phyloP scores from a whole-genome alignment of 2,888 invertebrate genomes.

The Drosophila borborema region DNA sequence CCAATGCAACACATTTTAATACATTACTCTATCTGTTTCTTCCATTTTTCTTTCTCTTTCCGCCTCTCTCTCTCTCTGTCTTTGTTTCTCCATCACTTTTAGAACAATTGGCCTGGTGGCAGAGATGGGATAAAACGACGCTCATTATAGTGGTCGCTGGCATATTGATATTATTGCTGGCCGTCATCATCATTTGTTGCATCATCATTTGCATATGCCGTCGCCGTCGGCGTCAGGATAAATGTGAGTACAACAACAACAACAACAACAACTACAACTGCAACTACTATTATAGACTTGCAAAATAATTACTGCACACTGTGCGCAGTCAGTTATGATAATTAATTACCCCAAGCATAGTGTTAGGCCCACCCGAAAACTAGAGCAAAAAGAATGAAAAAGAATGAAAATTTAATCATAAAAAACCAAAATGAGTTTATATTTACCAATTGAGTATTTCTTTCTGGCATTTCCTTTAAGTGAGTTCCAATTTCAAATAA shows the following conservation, averaged over 20 bases:
- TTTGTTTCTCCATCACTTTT: conserved; percentile 12
- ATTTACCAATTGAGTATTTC: conserved; percentile 6
- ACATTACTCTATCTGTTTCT: conserved; percentile 3
- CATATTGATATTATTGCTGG: conserved; percentile 88
- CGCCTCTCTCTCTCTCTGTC: conserved; percentile 30
- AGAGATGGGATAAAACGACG: conserved; percentile 91
- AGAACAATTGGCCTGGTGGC: conserved; percentile 94
- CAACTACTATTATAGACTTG: neutral
- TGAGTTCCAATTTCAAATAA: neutral
- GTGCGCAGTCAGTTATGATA: conserved; percentile 34
- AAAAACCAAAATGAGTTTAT: neutral
- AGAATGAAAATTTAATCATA: neutral
- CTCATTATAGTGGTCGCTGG: conserved; percentile 90
- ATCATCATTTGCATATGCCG: conserved; percentile 94
- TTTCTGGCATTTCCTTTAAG: conserved; percentile 3
- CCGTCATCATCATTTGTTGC: conserved; percentile 92
- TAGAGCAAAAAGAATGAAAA: conserved; percentile 13
- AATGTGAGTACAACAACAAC: conserved; percentile 84
- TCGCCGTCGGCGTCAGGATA: conserved; percentile 88
- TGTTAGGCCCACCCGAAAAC: conserved; percentile 56
- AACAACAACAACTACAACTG: conserved; percentile 19
- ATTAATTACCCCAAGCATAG: conserved; percentile 59
- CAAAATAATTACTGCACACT: conserved; percentile 22
- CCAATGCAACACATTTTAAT: conserved; percentile 22
- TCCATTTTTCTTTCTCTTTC: conserved; percentile 10